These are phyloP conservation scores for Phyto melanocephala DNA, from an alignment of 2,888 invertebrate genomes.

Conservation along the genomic window DNA sequence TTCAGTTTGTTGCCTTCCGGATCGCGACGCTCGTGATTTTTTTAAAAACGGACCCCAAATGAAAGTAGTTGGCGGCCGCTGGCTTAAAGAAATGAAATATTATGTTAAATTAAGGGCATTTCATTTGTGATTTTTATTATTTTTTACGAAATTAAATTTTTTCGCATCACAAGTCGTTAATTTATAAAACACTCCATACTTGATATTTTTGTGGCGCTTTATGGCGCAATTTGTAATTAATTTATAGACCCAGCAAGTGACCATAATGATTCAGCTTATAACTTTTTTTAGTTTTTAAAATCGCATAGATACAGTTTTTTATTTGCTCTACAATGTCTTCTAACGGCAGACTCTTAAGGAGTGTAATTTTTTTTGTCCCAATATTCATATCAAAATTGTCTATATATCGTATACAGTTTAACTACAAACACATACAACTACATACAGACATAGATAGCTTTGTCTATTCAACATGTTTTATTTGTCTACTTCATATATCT, in stretches of 20 bases:
- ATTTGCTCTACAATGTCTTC: slow-evolving; percentile 21
- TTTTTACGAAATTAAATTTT: too few relatives aligned
- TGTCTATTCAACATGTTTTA: slow-evolving; percentile 45
- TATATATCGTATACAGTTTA: slow-evolving; percentile 47
- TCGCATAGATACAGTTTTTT: slow-evolving; percentile 19
- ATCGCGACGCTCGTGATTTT: too few relatives aligned
- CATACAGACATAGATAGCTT: background rate
- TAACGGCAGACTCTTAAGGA: slow-evolving; percentile 54
- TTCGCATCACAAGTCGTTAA: background rate
- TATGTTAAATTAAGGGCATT: too few relatives aligned
- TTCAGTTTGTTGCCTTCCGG: too few relatives aligned
- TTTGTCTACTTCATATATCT: slow-evolving; percentile 54
- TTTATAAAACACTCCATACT: slow-evolving; percentile 7
- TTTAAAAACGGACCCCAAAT: too few relatives aligned
- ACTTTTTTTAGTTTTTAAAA: slow-evolving; percentile 12
- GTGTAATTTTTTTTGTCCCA: slow-evolving; percentile 38
- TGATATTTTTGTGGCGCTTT: slow-evolving; percentile 50
- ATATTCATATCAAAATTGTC: slow-evolving; percentile 53
- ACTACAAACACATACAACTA: background rate
- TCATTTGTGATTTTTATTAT: too few relatives aligned
- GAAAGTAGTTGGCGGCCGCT: too few relatives aligned
- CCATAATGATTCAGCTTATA: slow-evolving; percentile 63
- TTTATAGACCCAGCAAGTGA: slow-evolving; percentile 65
- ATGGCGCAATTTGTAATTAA: slow-evolving; percentile 65
- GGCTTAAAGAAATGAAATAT: too few relatives aligned